These are phyloP conservation scores for Drosophila nasuta DNA, from an alignment of 1,140 invertebrate species.

Conservation along the genomic window DNA sequence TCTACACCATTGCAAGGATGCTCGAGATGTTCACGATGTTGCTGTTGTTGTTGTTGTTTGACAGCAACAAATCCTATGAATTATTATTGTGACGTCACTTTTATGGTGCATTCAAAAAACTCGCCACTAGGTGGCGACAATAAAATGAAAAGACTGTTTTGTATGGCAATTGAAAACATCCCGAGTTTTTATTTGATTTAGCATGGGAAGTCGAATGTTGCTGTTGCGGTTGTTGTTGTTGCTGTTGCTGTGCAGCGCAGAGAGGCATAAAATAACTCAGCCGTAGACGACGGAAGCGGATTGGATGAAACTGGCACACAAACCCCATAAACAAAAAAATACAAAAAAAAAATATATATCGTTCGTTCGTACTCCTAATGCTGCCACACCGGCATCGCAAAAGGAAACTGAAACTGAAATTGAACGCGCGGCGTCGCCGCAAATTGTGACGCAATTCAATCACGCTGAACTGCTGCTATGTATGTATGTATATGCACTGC, in stretches of 20 bases:
- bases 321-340: constrained; percentile 48
- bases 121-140: not conserved
- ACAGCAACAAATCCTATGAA: not conserved
- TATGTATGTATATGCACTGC: constrained; percentile 14
- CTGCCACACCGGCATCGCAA: constrained; percentile 40
- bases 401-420: constrained; percentile 46
- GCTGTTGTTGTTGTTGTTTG: not conserved
- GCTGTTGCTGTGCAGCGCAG: constrained; percentile 8
- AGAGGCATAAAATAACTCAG: constrained; percentile 9
- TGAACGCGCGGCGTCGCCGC: constrained; percentile 6
- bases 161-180: not conserved
- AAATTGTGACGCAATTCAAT: constrained; percentile 53
- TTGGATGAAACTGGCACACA: constrained; percentile 54
- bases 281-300: constrained; percentile 40
- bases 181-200: constrained; percentile 8
- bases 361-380: constrained; percentile 22
- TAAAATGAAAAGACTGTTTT: constrained; percentile 5
- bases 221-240: not conserved
- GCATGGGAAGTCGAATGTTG: not conserved
- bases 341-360: constrained; percentile 11
- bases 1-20: constrained; percentile 1
- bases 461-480: constrained; percentile 23
- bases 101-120: not conserved
- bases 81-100: not conserved
- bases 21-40: not conserved